These are phyloP conservation scores for Busseola fusca DNA, from an alignment of 2,888 invertebrate species.

Conservation along the genomic window DNA sequence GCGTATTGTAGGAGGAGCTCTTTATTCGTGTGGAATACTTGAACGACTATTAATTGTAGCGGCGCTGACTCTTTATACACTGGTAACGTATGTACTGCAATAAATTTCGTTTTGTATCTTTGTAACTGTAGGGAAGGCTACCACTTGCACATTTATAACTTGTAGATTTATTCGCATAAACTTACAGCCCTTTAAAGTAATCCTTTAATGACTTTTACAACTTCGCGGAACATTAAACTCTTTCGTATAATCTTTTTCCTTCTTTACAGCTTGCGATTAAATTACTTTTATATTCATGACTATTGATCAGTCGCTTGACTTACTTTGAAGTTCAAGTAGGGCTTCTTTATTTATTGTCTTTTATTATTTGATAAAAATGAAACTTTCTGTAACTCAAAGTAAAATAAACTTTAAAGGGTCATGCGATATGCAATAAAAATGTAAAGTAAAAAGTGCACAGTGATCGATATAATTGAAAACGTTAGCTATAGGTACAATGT, in stretches of 20 bases:
- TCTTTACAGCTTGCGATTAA: conserved; percentile 33
- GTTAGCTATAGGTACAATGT: conserved; percentile 67
- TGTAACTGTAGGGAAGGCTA: conserved; percentile 2
- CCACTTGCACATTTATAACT: conserved; percentile 14
- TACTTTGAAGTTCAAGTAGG: conserved; percentile 18
- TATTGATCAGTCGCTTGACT: conserved; percentile 40
- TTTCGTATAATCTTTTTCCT: conserved; percentile 42
- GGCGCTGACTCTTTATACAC: conserved; percentile 10
- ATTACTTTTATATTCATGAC: conserved; percentile 42
- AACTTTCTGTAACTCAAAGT: conserved; percentile 2
- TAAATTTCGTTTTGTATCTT: conserved; percentile 13
- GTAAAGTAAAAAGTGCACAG: conserved; percentile 48
- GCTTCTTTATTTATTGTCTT: conserved; percentile 19
- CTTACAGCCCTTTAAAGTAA: conserved; percentile 29
- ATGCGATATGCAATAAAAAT: conserved; percentile 47
- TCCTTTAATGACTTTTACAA: conserved; percentile 51
- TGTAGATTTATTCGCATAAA: conserved; percentile 37
- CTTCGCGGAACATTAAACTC: conserved; percentile 46
- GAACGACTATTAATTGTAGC: conserved; percentile 42
- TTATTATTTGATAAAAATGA: conserved; percentile 8
- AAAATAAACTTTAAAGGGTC: conserved; percentile 32
- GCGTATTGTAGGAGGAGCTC: conserved; percentile 38
- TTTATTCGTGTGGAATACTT: conserved; percentile 47
- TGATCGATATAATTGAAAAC: conserved; percentile 68
- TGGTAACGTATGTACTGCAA: conserved; percentile 18